Conservation (phyloP, 2,113 vertebrate genomes). For the Gopherus flavomarginatus region DNA sequence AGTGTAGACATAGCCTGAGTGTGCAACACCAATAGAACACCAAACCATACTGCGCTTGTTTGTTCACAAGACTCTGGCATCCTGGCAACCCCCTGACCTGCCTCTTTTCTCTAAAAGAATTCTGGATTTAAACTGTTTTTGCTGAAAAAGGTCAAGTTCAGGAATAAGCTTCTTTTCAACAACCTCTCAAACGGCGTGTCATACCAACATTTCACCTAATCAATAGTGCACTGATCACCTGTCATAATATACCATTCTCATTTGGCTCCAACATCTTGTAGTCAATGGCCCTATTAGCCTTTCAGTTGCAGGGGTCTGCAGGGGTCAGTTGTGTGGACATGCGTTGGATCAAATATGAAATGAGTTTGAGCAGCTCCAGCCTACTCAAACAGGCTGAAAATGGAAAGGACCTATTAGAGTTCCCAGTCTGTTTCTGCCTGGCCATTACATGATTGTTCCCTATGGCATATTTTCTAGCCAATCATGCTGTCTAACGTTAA, state of each 20-base stretch:
- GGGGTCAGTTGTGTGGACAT: fast-evolving
- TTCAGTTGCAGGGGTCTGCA: not conserved
- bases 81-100: not conserved
- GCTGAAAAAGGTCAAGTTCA: slow-evolving; percentile 33
- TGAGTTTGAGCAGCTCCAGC: not conserved
- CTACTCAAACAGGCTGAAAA: not conserved
- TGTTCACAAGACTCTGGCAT: not conserved
- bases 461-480: fast-evolving
- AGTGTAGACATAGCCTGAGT: not conserved
- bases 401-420: fast-evolving
- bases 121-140: not conserved
- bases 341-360: not conserved
- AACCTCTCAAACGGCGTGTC: not conserved
- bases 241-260: not conserved
- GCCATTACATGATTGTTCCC: fast-evolving
- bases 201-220: not conserved
- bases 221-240: slow-evolving; percentile 11
- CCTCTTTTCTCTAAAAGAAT: not conserved
- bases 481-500: fast-evolving
- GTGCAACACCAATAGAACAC: too few species aligned
- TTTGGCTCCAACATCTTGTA: too few species aligned
- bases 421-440: not conserved
- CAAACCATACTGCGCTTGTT: not conserved
- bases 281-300: not conserved
- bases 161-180: not conserved